Base-by-base conservation (phyloP, 2,113 vertebrate genomes). In the Aphyosemion australe region DNA sequence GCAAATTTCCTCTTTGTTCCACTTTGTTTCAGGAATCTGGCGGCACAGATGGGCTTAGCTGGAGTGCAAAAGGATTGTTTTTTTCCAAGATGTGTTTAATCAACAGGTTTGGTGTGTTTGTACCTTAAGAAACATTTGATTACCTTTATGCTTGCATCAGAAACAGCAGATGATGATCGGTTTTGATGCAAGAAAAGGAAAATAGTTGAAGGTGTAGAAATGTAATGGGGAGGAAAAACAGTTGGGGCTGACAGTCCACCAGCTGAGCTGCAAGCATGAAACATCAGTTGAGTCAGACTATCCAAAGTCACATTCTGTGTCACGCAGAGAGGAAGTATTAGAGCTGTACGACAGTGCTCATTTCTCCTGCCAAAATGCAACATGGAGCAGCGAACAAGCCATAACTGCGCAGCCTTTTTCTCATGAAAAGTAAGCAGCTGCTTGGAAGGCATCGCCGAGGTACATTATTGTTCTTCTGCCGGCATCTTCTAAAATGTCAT, bases 251-350 rank as follows among this genome's bases (percentile, higher is more conserved):
- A 85, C 80, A 84, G 65, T 77, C 65, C 61, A 72, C 78, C 80
- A 87, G 80, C 79, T 85, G 84, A 53, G 74, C 69, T 54, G 65
- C 2, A 13, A 76, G 72, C 50, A 26, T 65, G 69, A 74, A 87
- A 68, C 65, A 76, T 74, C 61, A 54, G 43, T 52, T 12, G 70
- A 82, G 65, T 81, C 65, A 58, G 48, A 54, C 65, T 48, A 67
- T 37, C 41, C 47, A 54, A 69, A 78, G 78, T 73, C 68, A 13
- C 47, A 66, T 59, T 72, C 41, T 34, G 61, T 66, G 61, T 65
- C 77, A 71, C 4, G 65, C 59, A 51, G 72, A 56, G 72, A 61
- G 62, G 71, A 80, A 48, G 47, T 49, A 62, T 56, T 41, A 61
- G 18, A 67, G 57, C 55, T 54, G 59, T 67, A 63, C 39, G 8